phyloP scores from a whole-genome alignment of 1,140 invertebrate species.

The Musca domestica region DNA sequence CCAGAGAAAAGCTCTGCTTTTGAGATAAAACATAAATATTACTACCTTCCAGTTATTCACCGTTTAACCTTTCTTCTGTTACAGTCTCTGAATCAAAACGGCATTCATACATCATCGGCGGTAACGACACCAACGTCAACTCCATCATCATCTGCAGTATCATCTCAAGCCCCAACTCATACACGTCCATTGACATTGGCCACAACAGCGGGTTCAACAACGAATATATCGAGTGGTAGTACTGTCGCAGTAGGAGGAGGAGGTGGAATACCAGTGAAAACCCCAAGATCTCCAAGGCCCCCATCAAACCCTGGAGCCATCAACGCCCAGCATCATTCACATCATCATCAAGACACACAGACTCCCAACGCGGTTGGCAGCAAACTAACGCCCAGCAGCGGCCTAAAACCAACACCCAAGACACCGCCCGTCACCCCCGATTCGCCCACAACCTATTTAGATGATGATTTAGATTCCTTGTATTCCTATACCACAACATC shows the following conservation, averaged over 20 bases:
- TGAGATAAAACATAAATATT: no score
- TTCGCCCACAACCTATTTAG: constrained; percentile 55
- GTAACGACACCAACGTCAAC: constrained; percentile 21
- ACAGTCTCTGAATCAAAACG: constrained; percentile 51
- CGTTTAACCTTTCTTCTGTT: constrained; percentile 30
- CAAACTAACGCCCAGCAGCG: neutral
- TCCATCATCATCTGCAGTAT: constrained; percentile 29
- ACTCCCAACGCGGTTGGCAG: constrained; percentile 12
- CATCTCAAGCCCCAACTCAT: constrained; percentile 30
- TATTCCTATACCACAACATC: constrained; percentile 73
- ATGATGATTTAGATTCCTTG: constrained; percentile 73
- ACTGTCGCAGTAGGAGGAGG: neutral
- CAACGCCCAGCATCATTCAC: neutral
- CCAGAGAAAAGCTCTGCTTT: no score
- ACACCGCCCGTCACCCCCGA: constrained; percentile 64
- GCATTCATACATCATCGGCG: constrained; percentile 28
- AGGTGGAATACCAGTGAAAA: neutral
- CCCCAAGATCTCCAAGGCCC: constrained; percentile 8
- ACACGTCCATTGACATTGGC: constrained; percentile 13
- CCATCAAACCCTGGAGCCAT: neutral
- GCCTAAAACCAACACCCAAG: constrained; percentile 48
- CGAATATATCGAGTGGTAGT: constrained; percentile 16
- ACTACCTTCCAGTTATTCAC: constrained; percentile 25
- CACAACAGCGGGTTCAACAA: neutral
- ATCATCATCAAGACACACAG: constrained; percentile 3